phyloP scores from a whole-genome alignment of 2,797 vertebrate species.

The Pseudopleuronectes americanus region DNA sequence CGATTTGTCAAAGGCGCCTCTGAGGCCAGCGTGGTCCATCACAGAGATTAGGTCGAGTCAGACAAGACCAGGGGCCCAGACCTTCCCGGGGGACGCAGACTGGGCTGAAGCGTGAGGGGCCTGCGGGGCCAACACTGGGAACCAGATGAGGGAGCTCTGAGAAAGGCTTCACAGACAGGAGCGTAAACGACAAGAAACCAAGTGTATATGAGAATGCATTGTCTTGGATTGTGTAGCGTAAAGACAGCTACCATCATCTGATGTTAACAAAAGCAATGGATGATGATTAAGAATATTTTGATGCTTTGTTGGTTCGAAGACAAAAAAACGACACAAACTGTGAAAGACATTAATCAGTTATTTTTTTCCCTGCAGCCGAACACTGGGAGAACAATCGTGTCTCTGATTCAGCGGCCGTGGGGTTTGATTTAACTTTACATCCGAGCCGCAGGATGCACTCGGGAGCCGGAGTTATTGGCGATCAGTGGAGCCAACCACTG shows the following conservation, averaged over 20 bases:
- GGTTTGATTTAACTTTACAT: slow-evolving; percentile 48
- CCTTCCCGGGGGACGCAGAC: slow-evolving; percentile 30
- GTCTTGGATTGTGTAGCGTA: background rate
- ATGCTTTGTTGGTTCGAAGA: too few relatives aligned
- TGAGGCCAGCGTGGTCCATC: slow-evolving; percentile 37
- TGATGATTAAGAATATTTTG: too few relatives aligned
- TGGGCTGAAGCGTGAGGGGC: slow-evolving; percentile 20
- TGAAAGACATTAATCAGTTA: slow-evolving; percentile 39
- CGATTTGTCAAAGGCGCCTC: slow-evolving; percentile 46
- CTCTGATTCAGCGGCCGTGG: slow-evolving; percentile 9
- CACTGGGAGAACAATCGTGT: slow-evolving; percentile 26
- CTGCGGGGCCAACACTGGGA: slow-evolving; percentile 4
- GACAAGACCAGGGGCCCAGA: slow-evolving; percentile 19
- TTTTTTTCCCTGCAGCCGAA: slow-evolving; percentile 28
- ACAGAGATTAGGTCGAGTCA: slow-evolving; percentile 39
- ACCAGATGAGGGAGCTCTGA: slow-evolving; percentile 17
- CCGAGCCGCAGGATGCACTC: slow-evolving; percentile 12
- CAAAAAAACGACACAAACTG: background rate
- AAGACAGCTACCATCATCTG: too few relatives aligned
- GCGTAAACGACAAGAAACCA: slow-evolving; percentile 6
- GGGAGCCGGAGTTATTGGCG: slow-evolving; percentile 44
- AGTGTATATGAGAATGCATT: background rate
- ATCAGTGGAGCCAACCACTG: slow-evolving; percentile 59
- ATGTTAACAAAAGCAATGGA: too few relatives aligned
- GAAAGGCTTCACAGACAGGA: slow-evolving; percentile 7